Evolutionary conservation across 2,888 invertebrate species (phyloP), one percentile per base, ranked within the genome.

Genomic region (Tolmerus cingulatus): DNA sequence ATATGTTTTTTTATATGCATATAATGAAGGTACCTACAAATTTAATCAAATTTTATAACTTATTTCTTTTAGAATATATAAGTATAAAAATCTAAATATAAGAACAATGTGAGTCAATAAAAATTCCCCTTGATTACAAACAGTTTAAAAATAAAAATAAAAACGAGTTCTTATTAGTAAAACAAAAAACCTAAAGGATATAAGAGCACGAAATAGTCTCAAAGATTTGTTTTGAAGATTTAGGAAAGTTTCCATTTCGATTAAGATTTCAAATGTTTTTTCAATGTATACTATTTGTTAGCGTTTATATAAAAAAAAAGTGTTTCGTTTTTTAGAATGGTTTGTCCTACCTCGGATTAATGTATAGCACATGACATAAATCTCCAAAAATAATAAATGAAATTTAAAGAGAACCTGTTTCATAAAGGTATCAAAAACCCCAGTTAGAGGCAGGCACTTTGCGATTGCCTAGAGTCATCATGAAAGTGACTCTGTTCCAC

Each of bases 401-500:
- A 23, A 27, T 79, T 12, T 27, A 30, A 79, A 46, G 5, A 16
- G 51, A 79, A 51, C 79, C 46, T 46, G 79, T 79, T 79, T 51
- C 12, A 19, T 66, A 79, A 51, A 79, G 30, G 19, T 79, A 79
- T n/a, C 46, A 27, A 78, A 78, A 78, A 12, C 27, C 37, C 78
- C 43, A 43, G 9, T 40, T 23, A 16, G 34, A 34, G 66, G 27
- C 43, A 3, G 19, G 19, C 12, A 5, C 77, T 40, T 43, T 14
- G n/a, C 19, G 23, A 40, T 16, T 79, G 79, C 46, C 46, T 51
- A 51, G 27, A 34, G 37, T 30, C 23, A 51, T 30, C 79, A 51
- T 79, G 51, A 79, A 78, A 79, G 40, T 79, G 79, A 46, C 79
- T 46, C 46, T 16, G 51, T 79, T 51, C 27, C 51, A 30, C 79